Evolutionary conservation across 1,140 invertebrate species (phyloP).

Genomic region (Penaeus indicus): DNA sequence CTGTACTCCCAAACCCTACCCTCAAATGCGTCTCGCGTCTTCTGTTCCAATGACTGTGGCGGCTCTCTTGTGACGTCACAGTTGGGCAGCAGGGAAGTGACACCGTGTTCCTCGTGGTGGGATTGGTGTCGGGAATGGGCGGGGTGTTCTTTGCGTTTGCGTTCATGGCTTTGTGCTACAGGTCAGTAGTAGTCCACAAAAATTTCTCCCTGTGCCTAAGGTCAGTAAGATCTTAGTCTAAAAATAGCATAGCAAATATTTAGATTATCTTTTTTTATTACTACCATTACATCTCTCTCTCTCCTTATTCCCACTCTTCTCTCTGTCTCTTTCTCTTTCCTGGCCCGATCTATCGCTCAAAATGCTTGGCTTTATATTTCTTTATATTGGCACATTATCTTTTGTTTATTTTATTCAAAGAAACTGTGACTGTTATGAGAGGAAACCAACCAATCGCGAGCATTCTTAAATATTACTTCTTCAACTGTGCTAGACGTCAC

Average conservation of each 20-base stretch:
- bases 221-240: conserved; percentile 78
- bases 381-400: conserved; percentile 62
- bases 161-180: conserved; percentile 98
- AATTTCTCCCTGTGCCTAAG: conserved; percentile 96
- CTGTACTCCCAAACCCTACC: conserved; percentile 43
- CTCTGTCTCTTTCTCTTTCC: conserved; percentile 56
- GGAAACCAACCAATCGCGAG: conserved; percentile 47
- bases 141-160: conserved; percentile 98
- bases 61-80: conserved; percentile 21
- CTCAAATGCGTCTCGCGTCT: conserved; percentile 17
- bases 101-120: conserved; percentile 93
- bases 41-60: conserved; percentile 37
- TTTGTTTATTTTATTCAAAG: conserved; percentile 37
- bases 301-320: conserved; percentile 4
- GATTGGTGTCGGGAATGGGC: conserved; percentile 97
- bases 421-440: conserved; percentile 62
- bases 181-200: conserved; percentile 98
- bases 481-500: conserved; percentile 23
- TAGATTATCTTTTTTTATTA: conserved; percentile 46
- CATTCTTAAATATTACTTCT: not conserved
- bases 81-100: conserved; percentile 66
- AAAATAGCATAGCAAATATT: conserved; percentile 52
- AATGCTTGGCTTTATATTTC: conserved; percentile 59
- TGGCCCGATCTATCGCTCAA: conserved; percentile 60
- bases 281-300: conserved; percentile 58